Conservation (phyloP, 2,888 invertebrate genomes). For the Brachyptera risi region DNA sequence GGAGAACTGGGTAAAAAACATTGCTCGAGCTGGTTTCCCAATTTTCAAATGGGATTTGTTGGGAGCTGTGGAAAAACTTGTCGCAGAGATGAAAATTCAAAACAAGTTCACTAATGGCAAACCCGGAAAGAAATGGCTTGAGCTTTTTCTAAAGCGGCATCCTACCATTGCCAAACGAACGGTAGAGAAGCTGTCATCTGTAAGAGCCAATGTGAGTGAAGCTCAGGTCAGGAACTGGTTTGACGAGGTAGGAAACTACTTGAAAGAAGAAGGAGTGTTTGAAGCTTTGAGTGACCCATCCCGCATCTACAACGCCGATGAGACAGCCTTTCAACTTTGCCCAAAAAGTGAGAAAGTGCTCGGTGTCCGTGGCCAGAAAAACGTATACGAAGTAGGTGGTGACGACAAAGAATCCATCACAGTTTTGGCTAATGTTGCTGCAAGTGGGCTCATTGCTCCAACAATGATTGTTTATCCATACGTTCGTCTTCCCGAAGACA, state of each 20-base stretch:
- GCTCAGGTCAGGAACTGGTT: constrained; percentile 39
- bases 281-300: constrained; percentile 36
- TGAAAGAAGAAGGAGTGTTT: constrained; percentile 34
- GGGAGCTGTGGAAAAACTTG: too few relatives aligned
- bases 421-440: constrained; percentile 37
- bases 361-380: constrained; percentile 37
- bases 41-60: too few relatives aligned
- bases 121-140: neutral
- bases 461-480: constrained; percentile 33
- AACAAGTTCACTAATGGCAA: neutral
- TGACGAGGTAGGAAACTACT: constrained; percentile 36
- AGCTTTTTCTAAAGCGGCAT: constrained; percentile 30
- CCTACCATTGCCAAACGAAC: constrained; percentile 37
- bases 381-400: constrained; percentile 36
- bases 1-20: too few relatives aligned
- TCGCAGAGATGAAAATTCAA: neutral
- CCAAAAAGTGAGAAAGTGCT: constrained; percentile 41
- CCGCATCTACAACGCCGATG: constrained; percentile 42
- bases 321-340: constrained; percentile 41
- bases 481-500: constrained; percentile 31
- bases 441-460: constrained; percentile 35
- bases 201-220: constrained; percentile 38
- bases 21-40: too few relatives aligned
- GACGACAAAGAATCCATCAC: constrained; percentile 40
- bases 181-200: constrained; percentile 38